A percentile compares a stretch with the other conserved stretches of the same genome.
These are phyloP conservation scores for Chrysoperla carnea DNA, from an alignment of 1,140 invertebrate species.

Conservation along the genomic window DNA sequence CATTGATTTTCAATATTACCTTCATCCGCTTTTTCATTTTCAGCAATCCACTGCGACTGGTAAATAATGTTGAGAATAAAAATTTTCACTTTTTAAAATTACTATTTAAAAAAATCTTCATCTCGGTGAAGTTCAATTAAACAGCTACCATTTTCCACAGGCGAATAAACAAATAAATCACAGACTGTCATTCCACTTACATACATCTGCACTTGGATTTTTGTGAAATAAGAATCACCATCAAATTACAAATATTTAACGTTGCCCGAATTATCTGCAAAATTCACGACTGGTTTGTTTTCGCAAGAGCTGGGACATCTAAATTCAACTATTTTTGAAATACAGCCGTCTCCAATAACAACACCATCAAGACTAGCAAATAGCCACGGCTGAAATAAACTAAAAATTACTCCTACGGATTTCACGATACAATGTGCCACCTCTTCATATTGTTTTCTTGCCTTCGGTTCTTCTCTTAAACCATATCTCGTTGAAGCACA, in stretches of 20 bases:
- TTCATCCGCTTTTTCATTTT: too few species aligned
- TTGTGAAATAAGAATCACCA: conserved; percentile 14
- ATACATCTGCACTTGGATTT: conserved; percentile 14
- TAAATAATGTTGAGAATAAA: conserved; percentile 10
- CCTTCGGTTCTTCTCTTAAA: background rate
- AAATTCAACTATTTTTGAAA: conserved; percentile 12
- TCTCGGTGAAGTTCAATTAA: conserved; percentile 7
- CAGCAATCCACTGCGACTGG: too few species aligned
- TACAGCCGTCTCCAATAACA: conserved; percentile 6
- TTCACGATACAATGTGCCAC: conserved; percentile 5
- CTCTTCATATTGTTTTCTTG: conserved; percentile 4
- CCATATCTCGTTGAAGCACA: background rate
- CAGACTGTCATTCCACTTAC: conserved; percentile 9
- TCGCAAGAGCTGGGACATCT: conserved; percentile 13
- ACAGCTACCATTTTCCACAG: conserved; percentile 7
- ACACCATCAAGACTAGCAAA: conserved; percentile 13
- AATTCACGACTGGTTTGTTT: conserved; percentile 9
- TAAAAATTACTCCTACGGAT: conserved; percentile 10
- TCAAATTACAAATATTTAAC: too few species aligned
- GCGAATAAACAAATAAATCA: conserved; percentile 14
- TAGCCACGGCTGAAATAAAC: conserved; percentile 11
- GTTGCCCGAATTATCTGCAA: conserved; percentile 7
- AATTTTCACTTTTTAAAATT: conserved; percentile 10
- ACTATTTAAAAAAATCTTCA: conserved; percentile 9
- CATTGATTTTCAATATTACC: too few species aligned